A percentile compares a stretch with the other conserved stretches of the same genome.
phyloP scores from a whole-genome alignment of 2,113 vertebrate genomes.

The Gymnobelideus leadbeateri region DNA sequence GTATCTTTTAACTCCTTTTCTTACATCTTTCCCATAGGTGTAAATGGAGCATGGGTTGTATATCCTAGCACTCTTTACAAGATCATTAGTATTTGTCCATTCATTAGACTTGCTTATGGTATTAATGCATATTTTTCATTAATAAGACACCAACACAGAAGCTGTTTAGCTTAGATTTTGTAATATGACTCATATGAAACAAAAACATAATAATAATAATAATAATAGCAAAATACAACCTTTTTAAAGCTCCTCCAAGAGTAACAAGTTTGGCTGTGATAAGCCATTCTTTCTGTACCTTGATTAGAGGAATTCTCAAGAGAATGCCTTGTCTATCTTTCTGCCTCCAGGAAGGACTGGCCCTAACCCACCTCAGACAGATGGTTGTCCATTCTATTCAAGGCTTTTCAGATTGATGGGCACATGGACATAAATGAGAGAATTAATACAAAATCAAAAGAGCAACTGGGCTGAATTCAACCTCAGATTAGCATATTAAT shows the following conservation, averaged over 20 bases:
- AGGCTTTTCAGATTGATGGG: conserved; percentile 60
- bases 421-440: conserved; percentile 44
- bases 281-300: conserved; percentile 50
- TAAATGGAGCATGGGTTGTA: background rate
- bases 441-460: conserved; percentile 66
- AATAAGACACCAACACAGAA: background rate
- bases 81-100: conserved; percentile 34
- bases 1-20: background rate
- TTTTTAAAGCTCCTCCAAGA: conserved; percentile 64
- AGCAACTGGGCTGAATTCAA: conserved; percentile 55
- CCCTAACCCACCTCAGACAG: conserved; percentile 60
- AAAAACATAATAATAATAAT: conserved; percentile 63
- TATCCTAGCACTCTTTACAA: background rate
- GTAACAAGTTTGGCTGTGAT: conserved; percentile 63
- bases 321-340: conserved; percentile 56
- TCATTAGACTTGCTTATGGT: conserved; percentile 35
- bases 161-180: background rate
- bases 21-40: background rate
- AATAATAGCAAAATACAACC: conserved; percentile 26
- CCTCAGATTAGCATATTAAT: conserved; percentile 71
- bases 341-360: conserved; percentile 11
- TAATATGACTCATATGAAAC: conserved; percentile 13
- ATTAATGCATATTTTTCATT: conserved; percentile 53
- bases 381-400: conserved; percentile 64
- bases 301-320: conserved; percentile 49